Conservation (phyloP, 1,140 invertebrate genomes). For the Drosophila tani region DNA sequence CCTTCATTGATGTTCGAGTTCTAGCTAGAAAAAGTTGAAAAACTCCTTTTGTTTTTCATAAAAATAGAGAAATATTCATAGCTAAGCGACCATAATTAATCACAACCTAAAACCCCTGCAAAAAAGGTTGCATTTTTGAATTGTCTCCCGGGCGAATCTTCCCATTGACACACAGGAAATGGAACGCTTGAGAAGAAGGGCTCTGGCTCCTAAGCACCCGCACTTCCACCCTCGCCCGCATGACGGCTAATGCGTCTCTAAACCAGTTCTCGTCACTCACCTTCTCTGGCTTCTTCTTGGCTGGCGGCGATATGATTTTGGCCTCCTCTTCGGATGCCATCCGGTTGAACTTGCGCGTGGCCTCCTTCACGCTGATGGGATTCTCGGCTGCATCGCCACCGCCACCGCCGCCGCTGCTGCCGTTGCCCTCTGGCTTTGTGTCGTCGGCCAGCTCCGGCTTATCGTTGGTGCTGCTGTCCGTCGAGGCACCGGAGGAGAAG, state of each 20-base stretch:
- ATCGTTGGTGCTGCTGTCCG: conserved; percentile 58
- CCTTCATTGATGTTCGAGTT: not conserved
- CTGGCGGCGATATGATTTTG: conserved; percentile 86
- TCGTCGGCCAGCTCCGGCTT: conserved; percentile 36
- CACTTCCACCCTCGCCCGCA: conserved; percentile 18
- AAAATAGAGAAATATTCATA: conserved; percentile 22
- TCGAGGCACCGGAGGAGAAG: conserved; percentile 75
- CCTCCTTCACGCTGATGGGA: conserved; percentile 94
- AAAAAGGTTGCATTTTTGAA: conserved; percentile 30
- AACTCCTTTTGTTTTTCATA: not conserved
- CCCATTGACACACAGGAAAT: conserved; percentile 58
- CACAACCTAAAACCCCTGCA: conserved; percentile 31
- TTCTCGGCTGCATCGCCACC: conserved; percentile 78
- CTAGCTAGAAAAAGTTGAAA: not conserved
- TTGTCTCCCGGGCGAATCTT: conserved; percentile 34
- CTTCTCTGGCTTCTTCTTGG: conserved; percentile 88
- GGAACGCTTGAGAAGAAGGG: conserved; percentile 13
- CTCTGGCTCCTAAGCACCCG: conserved; percentile 7
- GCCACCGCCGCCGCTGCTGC: conserved; percentile 6
- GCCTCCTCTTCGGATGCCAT: conserved; percentile 92
- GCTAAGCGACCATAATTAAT: conserved; percentile 52
- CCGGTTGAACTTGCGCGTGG: conserved; percentile 96
- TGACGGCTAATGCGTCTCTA: conserved; percentile 17
- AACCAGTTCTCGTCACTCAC: conserved; percentile 78
- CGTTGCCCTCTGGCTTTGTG: conserved; percentile 11